phyloP scores from a whole-genome alignment of 2,888 invertebrate species.

The Caradrina clavipalpis region DNA sequence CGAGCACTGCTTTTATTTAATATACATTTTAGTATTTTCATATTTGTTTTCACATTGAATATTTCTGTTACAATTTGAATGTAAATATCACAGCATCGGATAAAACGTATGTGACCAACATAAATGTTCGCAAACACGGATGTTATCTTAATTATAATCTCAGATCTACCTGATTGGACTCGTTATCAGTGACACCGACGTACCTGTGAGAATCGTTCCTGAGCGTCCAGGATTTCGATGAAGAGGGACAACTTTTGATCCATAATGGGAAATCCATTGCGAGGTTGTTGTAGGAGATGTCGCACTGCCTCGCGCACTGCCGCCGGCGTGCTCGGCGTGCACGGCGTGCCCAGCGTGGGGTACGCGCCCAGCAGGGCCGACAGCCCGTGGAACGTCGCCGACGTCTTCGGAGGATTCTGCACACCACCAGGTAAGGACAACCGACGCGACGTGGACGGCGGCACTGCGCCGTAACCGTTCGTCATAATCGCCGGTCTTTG shows the following conservation, averaged over 20 bases:
- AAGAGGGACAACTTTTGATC: slow-evolving; percentile 95
- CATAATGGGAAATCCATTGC: slow-evolving; percentile 94
- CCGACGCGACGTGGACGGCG: slow-evolving; percentile 88
- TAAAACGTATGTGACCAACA: slow-evolving; percentile 48
- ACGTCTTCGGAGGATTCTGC: slow-evolving; percentile 89
- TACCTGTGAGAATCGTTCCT: slow-evolving; percentile 96
- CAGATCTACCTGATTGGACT: slow-evolving; percentile 10
- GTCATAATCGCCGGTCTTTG: slow-evolving; percentile 90
- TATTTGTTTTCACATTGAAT: slow-evolving; percentile 38
- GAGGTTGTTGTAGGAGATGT: slow-evolving; percentile 92
- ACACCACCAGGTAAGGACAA: slow-evolving; percentile 90
- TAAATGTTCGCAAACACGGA: slow-evolving; percentile 36
- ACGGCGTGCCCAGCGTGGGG: slow-evolving; percentile 80
- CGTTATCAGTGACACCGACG: slow-evolving; percentile 39
- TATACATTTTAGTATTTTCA: slow-evolving; percentile 35
- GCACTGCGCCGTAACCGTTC: slow-evolving; percentile 88
- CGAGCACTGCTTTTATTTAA: slow-evolving; percentile 33
- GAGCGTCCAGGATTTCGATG: slow-evolving; percentile 95
- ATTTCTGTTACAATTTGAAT: slow-evolving; percentile 42
- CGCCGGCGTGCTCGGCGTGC: slow-evolving; percentile 91
- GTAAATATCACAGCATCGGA: slow-evolving; percentile 46
- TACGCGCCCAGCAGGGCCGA: slow-evolving; percentile 79
- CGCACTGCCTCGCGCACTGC: slow-evolving; percentile 93
- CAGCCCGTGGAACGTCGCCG: slow-evolving; percentile 92
- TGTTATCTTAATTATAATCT: slow-evolving; percentile 26